Conservation (phyloP, 1,140 invertebrate genomes). For the Lanistes nyassanus region DNA sequence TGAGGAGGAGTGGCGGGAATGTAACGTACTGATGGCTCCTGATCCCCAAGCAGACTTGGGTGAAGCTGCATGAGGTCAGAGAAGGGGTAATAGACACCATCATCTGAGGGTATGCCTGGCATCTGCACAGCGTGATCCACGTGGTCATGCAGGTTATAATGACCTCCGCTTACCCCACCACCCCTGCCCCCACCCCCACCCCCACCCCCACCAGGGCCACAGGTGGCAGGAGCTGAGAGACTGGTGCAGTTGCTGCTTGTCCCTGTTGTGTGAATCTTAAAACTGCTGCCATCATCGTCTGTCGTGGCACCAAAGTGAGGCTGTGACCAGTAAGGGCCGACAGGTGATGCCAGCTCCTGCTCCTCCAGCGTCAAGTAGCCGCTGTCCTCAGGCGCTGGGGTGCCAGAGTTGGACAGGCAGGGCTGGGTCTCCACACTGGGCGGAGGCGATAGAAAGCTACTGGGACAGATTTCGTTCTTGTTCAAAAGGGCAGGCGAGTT, state of each 20-base stretch:
- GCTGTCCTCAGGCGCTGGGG: slow-evolving; percentile 16
- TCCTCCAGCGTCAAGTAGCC: slow-evolving; percentile 22
- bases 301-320: not conserved
- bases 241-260: too few relatives aligned
- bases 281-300: not conserved
- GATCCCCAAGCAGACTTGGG: slow-evolving; percentile 17
- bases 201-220: too few relatives aligned
- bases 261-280: not conserved
- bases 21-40: slow-evolving; percentile 10
- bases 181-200: too few relatives aligned
- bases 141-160: too few relatives aligned
- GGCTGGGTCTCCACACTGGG: slow-evolving; percentile 14
- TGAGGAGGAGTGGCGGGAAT: not conserved
- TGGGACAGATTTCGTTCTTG: not conserved
- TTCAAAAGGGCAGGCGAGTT: too few relatives aligned
- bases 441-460: slow-evolving; percentile 15
- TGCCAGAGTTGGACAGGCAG: not conserved
- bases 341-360: not conserved
- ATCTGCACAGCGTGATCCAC: too few relatives aligned
- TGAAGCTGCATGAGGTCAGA: slow-evolving; percentile 23
- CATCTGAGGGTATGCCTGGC: too few relatives aligned
- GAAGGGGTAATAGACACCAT: slow-evolving; percentile 17
- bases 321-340: slow-evolving; percentile 7
- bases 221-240: too few relatives aligned
- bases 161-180: too few relatives aligned